These are phyloP conservation scores for Eupithecia pulchellata DNA, from an alignment of 2,888 invertebrate species.

Conservation along the genomic window DNA sequence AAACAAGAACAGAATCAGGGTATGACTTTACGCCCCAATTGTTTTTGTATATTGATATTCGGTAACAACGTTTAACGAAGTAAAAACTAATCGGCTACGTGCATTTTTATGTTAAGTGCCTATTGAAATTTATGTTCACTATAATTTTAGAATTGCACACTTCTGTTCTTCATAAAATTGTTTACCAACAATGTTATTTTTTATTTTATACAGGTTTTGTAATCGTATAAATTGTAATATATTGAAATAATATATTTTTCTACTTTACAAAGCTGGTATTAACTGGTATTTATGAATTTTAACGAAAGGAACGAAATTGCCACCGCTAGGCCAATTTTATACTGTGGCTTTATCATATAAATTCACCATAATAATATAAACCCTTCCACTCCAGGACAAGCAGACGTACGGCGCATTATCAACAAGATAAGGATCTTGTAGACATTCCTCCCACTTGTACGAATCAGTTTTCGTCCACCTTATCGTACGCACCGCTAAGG, in stretches of 20 bases:
- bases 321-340: not conserved
- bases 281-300: not conserved
- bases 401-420: too few species aligned
- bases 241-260: not conserved
- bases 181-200: slow-evolving; percentile 16
- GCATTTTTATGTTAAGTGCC: slow-evolving; percentile 22
- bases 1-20: slow-evolving; percentile 27
- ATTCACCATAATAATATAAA: too few species aligned
- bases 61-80: slow-evolving; percentile 27
- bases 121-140: slow-evolving; percentile 18
- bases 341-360: too few species aligned
- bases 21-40: slow-evolving; percentile 35
- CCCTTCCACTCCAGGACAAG: too few species aligned
- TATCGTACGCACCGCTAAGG: too few species aligned
- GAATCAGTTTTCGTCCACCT: too few species aligned
- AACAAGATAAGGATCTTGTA: too few species aligned
- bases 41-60: slow-evolving; percentile 25
- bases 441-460: too few species aligned
- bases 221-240: not conserved
- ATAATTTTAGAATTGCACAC: slow-evolving; percentile 7
- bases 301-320: not conserved
- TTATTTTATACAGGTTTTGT: too few species aligned
- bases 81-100: slow-evolving; percentile 23
- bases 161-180: slow-evolving; percentile 14
- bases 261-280: too few species aligned